These are phyloP conservation scores for Pterobdella sp. DNA, from an alignment of 2,888 invertebrate genomes.

Conservation along the genomic window DNA sequence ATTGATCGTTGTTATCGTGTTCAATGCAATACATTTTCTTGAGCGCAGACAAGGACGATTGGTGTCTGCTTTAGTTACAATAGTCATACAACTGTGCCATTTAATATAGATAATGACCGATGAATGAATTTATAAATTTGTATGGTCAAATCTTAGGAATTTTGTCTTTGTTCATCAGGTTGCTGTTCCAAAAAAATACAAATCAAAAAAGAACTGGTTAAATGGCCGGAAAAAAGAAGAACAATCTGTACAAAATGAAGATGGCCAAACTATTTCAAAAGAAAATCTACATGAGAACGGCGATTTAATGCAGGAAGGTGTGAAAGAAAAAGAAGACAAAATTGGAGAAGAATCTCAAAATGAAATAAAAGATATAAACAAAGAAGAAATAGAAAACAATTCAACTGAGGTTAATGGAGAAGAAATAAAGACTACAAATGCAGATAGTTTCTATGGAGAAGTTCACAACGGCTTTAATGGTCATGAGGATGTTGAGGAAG, in stretches of 20 bases:
- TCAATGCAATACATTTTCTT: too few relatives aligned
- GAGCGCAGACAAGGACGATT: too few relatives aligned
- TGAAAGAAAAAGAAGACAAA: background rate
- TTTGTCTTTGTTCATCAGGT: too few relatives aligned
- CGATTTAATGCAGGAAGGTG: background rate
- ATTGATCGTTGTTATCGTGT: too few relatives aligned
- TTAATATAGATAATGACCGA: too few relatives aligned
- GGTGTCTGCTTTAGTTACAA: too few relatives aligned
- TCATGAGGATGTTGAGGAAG: slow-evolving; percentile 22
- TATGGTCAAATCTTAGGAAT: too few relatives aligned
- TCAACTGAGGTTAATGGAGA: background rate
- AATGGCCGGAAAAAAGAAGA: slow-evolving; percentile 7
- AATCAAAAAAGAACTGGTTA: slow-evolving; percentile 14
- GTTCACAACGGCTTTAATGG: background rate
- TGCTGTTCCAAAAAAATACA: slow-evolving; percentile 15
- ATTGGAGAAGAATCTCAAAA: background rate
- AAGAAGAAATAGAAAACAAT: slow-evolving; percentile 19
- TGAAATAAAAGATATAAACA: slow-evolving; percentile 18
- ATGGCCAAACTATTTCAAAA: background rate
- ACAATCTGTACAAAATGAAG: background rate
- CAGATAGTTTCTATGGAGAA: background rate
- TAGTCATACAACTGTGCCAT: too few relatives aligned
- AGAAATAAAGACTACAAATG: too few relatives aligned
- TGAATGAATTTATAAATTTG: too few relatives aligned
- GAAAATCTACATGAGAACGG: background rate